phyloP scores from a whole-genome alignment of 1,140 invertebrate genomes.

The Dreissena polymorpha region DNA sequence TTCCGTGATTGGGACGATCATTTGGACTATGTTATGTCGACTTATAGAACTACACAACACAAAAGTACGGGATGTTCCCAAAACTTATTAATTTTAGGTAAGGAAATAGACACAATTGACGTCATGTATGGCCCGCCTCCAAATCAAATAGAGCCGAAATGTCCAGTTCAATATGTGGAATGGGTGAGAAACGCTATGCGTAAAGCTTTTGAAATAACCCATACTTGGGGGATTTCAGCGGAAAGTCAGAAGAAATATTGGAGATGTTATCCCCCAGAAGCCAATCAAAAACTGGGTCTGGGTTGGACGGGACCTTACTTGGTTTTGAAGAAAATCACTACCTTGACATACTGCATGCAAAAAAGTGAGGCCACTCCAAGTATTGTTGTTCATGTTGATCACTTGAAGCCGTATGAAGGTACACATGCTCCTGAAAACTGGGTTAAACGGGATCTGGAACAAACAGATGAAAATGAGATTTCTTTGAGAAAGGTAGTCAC shows the following conservation, averaged over 20 bases:
- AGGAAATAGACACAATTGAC: slow-evolving; percentile 51
- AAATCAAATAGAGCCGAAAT: slow-evolving; percentile 1
- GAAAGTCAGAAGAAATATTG: slow-evolving; percentile 40
- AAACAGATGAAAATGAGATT: no score
- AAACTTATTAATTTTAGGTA: slow-evolving; percentile 52
- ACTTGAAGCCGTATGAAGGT: slow-evolving; percentile 53
- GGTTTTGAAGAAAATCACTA: slow-evolving; percentile 17
- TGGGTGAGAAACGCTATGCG: slow-evolving; percentile 36
- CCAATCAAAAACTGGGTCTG: slow-evolving; percentile 35
- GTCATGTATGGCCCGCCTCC: slow-evolving; percentile 49
- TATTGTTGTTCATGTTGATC: slow-evolving; percentile 59
- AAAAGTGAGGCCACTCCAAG: neutral
- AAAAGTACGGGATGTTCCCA: slow-evolving; percentile 28
- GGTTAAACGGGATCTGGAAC: no score
- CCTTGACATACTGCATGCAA: slow-evolving; percentile 34
- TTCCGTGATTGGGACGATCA: slow-evolving; percentile 58
- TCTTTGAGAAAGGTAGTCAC: no score
- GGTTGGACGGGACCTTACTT: slow-evolving; percentile 38
- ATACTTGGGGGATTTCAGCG: neutral
- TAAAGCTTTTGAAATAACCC: neutral
- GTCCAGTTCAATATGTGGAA: slow-evolving; percentile 54
- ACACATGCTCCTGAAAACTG: neutral
- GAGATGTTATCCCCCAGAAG: slow-evolving; percentile 50
- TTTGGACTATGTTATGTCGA: slow-evolving; percentile 30
- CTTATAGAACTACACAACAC: slow-evolving; percentile 46